These are phyloP conservation scores for Bombyx mandarina DNA, from an alignment of 1,140 invertebrate genomes.

Conservation along the genomic window DNA sequence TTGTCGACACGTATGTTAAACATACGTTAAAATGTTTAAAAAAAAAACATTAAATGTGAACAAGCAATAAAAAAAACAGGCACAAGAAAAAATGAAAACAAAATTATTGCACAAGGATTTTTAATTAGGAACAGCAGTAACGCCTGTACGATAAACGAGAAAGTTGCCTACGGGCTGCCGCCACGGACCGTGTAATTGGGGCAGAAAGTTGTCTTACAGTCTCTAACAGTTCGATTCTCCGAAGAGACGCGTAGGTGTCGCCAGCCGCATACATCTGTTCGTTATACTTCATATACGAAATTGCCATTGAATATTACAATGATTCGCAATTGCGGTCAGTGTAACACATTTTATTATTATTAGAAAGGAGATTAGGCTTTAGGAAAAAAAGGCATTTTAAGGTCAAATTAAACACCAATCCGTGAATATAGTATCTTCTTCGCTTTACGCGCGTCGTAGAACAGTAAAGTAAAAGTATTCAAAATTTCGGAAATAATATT, in stretches of 20 bases:
- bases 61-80: not conserved
- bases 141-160: slow-evolving; percentile 1
- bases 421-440: too few species aligned
- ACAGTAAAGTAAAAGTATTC: too few species aligned
- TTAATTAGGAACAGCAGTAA: not conserved
- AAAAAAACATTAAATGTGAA: too few species aligned
- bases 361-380: slow-evolving; percentile 47
- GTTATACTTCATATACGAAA: slow-evolving; percentile 62
- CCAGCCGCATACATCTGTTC: slow-evolving; percentile 37
- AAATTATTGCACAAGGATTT: not conserved
- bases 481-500: too few species aligned
- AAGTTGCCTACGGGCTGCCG: slow-evolving; percentile 15
- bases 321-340: slow-evolving; percentile 62
- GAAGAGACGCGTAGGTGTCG: slow-evolving; percentile 56
- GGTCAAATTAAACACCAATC: too few species aligned
- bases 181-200: slow-evolving; percentile 33
- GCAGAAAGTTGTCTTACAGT: slow-evolving; percentile 45
- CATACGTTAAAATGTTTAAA: too few species aligned
- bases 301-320: slow-evolving; percentile 50
- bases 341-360: slow-evolving; percentile 57
- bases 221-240: slow-evolving; percentile 51
- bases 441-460: too few species aligned
- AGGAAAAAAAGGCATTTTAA: too few species aligned
- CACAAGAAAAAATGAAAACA: not conserved
- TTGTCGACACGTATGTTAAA: too few species aligned